phyloP scores from a whole-genome alignment of 2,113 vertebrate species.

The Notarius quadriscutis region DNA sequence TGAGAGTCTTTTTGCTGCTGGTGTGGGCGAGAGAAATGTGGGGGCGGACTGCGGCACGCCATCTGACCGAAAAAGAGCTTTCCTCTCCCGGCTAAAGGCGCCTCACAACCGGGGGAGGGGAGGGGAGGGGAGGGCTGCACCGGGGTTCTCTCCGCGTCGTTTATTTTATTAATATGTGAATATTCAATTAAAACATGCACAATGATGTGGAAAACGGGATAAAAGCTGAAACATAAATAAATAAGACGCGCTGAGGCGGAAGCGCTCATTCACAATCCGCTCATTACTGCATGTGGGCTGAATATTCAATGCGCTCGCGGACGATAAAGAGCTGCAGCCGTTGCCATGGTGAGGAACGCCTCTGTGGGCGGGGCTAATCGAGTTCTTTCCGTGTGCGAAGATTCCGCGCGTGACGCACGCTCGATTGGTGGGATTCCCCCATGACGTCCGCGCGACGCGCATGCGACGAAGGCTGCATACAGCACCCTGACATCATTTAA shows the following conservation, averaged over 20 bases:
- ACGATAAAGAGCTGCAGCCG: conserved; percentile 19
- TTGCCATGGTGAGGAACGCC: conserved; percentile 35
- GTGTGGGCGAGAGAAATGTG: conserved; percentile 81
- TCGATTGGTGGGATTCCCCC: conserved; percentile 51
- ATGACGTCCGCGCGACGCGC: conserved; percentile 27
- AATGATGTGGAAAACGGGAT: neutral
- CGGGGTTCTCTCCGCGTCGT: conserved; percentile 59
- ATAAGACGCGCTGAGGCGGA: neutral
- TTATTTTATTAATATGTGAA: neutral
- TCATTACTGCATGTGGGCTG: conserved; percentile 17
- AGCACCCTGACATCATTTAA: neutral
- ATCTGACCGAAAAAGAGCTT: conserved; percentile 83
- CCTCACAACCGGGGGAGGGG: conserved; percentile 60
- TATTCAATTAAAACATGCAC: too few species aligned
- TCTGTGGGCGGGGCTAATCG: conserved; percentile 36
- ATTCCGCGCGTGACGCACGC: conserved; percentile 53
- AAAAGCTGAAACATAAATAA: neutral
- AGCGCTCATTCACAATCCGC: neutral
- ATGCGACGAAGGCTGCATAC: neutral
- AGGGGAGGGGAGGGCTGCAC: conserved; percentile 64
- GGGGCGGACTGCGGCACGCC: conserved; percentile 82
- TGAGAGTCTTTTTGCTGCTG: conserved; percentile 76
- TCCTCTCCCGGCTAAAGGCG: conserved; percentile 78
- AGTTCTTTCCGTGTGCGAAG: conserved; percentile 43
- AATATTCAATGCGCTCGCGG: neutral